These are phyloP conservation scores for Teleogryllus occipitalis DNA, from an alignment of 1,140 invertebrate genomes.

Conservation along the genomic window DNA sequence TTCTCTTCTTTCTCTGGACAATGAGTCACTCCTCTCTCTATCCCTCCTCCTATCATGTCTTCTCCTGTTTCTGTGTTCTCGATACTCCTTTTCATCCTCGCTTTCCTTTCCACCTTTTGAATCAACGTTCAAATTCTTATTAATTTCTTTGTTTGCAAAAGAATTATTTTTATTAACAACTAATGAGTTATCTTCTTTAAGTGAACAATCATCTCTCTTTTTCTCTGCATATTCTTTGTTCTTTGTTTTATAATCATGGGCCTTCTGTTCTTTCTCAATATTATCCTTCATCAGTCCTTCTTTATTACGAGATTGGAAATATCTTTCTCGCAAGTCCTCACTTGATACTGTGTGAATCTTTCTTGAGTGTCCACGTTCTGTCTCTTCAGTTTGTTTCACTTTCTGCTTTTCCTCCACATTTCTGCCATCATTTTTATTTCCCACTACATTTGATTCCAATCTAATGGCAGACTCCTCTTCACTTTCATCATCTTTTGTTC, in stretches of 20 bases:
- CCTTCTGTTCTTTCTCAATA: background rate
- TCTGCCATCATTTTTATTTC: background rate
- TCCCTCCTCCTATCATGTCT: background rate
- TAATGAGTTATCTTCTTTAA: too few relatives aligned
- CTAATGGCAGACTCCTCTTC: background rate
- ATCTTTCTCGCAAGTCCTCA: conserved; percentile 19
- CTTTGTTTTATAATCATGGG: background rate
- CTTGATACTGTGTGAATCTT: conserved; percentile 23
- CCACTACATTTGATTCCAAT: background rate
- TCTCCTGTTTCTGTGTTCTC: conserved; percentile 13
- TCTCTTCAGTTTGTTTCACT: background rate
- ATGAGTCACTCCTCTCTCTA: background rate
- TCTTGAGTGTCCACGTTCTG: conserved; percentile 9
- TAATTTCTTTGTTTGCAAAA: background rate
- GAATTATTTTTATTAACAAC: too few relatives aligned
- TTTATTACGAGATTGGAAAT: too few relatives aligned
- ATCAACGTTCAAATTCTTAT: background rate
- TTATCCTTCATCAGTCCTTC: too few relatives aligned
- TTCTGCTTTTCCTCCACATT: background rate
- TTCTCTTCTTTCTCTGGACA: background rate
- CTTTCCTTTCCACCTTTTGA: conserved; percentile 11
- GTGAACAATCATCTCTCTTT: background rate
- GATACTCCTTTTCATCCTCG: conserved; percentile 13
- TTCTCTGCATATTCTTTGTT: background rate
- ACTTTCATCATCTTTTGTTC: background rate